Evolutionary conservation across 2,797 vertebrate genomes (phyloP).

Genomic region (Sibirionetta formosa): DNA sequence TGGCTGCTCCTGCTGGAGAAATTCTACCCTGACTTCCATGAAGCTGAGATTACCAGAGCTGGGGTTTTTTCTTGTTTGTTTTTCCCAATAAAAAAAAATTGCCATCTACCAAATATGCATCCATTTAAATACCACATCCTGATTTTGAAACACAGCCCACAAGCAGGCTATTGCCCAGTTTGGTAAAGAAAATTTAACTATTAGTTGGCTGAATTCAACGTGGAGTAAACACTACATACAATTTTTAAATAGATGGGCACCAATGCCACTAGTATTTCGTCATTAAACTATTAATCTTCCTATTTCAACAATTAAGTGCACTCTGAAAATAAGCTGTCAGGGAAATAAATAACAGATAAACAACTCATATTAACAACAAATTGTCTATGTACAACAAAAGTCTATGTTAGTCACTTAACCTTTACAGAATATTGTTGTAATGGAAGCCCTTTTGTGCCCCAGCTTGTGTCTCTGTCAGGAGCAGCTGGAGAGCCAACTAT

Average conservation of each 20-base stretch:
- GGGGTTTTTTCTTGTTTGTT: neutral
- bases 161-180: neutral
- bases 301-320: neutral
- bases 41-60: neutral
- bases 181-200: neutral
- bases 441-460: neutral
- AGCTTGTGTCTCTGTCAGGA: neutral
- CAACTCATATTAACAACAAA: neutral
- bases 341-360: conserved; percentile 5
- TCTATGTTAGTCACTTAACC: neutral
- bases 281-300: neutral
- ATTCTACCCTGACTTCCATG: neutral
- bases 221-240: neutral
- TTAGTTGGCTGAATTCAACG: conserved; percentile 18
- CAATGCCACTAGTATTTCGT: neutral
- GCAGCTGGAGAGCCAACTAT: neutral
- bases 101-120: neutral
- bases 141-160: neutral
- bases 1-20: neutral
- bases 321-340: neutral
- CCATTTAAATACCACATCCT: neutral
- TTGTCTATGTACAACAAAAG: conserved; percentile 19
- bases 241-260: neutral
- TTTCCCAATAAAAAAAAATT: neutral
- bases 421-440: neutral